These are phyloP conservation scores for Rapana venosa DNA, from an alignment of 2,888 invertebrate genomes.

Conservation along the genomic window DNA sequence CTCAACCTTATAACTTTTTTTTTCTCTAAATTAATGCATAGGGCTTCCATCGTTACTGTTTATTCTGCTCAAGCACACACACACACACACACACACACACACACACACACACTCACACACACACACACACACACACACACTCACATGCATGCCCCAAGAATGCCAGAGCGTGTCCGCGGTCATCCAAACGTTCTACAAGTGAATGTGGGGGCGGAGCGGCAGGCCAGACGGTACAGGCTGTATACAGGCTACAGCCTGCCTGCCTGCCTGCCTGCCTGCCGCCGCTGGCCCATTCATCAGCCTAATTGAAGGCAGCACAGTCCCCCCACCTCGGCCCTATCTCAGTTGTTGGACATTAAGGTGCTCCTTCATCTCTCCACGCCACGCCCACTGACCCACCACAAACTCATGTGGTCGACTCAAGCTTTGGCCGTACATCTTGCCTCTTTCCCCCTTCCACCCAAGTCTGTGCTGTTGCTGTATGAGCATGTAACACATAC, in stretches of 20 bases:
- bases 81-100: background rate
- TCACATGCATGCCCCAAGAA: background rate
- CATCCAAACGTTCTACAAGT: background rate
- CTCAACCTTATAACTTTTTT: no score
- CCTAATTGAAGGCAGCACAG: background rate
- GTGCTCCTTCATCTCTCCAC: background rate
- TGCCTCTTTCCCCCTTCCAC: no score
- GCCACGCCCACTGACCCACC: background rate
- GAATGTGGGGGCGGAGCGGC: background rate
- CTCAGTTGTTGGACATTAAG: background rate
- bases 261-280: no score
- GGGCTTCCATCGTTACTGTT: no score
- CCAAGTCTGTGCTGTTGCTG: no score
- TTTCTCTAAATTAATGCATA: no score
- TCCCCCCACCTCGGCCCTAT: background rate
- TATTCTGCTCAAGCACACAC: background rate
- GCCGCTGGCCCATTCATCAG: slow-evolving; percentile 11
- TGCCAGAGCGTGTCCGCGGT: background rate
- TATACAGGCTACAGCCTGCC: no score
- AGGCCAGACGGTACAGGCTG: background rate
- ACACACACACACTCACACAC: background rate
- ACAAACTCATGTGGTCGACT: no score
- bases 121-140: background rate
- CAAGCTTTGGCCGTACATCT: no score
- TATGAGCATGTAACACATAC: no score